phyloP scores from a whole-genome alignment of 2,888 invertebrate genomes.

The Trachelus tabidus region DNA sequence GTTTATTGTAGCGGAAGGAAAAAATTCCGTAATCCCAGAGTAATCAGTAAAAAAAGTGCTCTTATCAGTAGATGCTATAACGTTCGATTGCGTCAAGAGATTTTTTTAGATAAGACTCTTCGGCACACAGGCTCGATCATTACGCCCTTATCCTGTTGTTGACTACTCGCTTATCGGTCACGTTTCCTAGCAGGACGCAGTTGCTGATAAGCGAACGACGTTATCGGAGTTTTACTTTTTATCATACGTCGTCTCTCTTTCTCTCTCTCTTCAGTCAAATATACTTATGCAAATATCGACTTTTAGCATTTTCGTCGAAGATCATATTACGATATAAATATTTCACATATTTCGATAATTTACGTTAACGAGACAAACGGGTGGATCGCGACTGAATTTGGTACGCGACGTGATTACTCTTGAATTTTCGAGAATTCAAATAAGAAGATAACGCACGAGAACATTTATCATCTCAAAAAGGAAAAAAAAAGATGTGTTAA shows the following conservation, averaged over 20 bases:
- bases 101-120: constrained; percentile 14
- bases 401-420: too few relatives aligned
- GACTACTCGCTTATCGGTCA: constrained; percentile 5
- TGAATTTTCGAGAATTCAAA: too few relatives aligned
- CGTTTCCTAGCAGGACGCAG: constrained; percentile 8
- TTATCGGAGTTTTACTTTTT: background rate
- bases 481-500: background rate
- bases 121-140: background rate
- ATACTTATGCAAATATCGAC: background rate
- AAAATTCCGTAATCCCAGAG: constrained; percentile 10
- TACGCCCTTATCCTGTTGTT: constrained; percentile 9
- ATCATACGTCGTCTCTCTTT: background rate
- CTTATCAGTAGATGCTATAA: constrained; percentile 11
- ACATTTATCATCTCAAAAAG: background rate
- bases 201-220: background rate
- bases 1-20: background rate
- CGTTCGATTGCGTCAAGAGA: constrained; percentile 15
- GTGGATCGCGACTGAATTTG: too few relatives aligned
- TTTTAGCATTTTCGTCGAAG: background rate
- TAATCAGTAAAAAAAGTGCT: background rate
- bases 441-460: background rate
- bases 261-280: background rate
- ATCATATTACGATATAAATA: background rate
- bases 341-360: too few relatives aligned
- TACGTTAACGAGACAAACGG: too few relatives aligned